Evolutionary conservation across 2,888 invertebrate genomes (phyloP), one percentile per base, ranked within the genome.

Genomic region (Melipona beecheii): DNA sequence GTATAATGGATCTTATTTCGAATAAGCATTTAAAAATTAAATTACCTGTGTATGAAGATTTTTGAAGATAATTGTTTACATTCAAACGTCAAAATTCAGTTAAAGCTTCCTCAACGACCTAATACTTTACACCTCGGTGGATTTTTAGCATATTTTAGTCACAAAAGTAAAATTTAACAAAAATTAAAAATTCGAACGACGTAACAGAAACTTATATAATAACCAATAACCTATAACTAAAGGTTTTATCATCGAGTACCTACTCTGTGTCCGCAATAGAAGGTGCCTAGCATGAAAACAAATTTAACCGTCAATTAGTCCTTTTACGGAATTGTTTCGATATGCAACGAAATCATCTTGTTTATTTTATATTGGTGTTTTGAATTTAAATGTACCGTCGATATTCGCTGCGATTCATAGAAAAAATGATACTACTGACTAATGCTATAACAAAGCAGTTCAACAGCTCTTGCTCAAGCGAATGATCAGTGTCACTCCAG

Each of bases 281-380:
- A 93, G 93, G 92, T 92, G 94, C 91, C 94, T 94, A 94, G 94
- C 94, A 94, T 94, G 94, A 93, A 94, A 94, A 93, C 87, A 93
- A 93, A 93, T 92, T 64, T 91, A 82, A 92, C 91, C 89, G 89
- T 92, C 89, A 90, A 90, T 93, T 92, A 93, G 92, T 92, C 80
- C 71, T 52, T 81, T 85, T 78, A 21, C 72, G 75, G 80, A 85
- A 82, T 88, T 72, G 24, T n/a, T 88, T 69, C 83, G 70, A 80
- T n/a, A 79, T 84, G 84, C 75, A 74, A 81, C 60, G 75, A 84
- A 81, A 83, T 82, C 73, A 65, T 83, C 66, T 82, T 73, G 73
- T 78, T 43, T 43, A 43, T 43, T 43, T 52, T 71, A 73, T 27
- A 83, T 49, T 78, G 70, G 83, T 75, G 78, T 81, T 83, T 69